These are phyloP conservation scores for Nerophis ophidion DNA, from an alignment of 2,113 vertebrate species.

Conservation along the genomic window DNA sequence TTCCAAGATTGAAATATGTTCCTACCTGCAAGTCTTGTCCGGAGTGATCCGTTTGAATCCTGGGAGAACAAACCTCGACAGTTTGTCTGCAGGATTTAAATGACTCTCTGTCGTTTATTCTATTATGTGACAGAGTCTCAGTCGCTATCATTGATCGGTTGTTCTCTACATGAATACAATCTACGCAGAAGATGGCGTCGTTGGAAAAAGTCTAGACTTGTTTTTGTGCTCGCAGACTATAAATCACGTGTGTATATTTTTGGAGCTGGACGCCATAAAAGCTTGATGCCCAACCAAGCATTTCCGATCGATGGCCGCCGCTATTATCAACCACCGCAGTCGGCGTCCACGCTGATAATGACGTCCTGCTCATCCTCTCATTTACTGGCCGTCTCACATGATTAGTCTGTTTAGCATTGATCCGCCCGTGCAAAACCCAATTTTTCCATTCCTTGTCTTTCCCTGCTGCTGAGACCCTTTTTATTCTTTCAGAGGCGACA, in stretches of 20 bases:
- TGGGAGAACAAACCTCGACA: no score
- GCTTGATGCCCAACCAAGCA: not conserved
- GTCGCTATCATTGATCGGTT: conserved; percentile 22
- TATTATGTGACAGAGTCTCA: not conserved
- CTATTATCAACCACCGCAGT: conserved; percentile 19
- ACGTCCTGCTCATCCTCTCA: no score
- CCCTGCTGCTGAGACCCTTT: no score
- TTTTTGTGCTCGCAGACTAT: conserved; percentile 10
- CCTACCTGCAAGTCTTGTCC: no score
- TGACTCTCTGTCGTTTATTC: not conserved
- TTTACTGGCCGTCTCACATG: no score
- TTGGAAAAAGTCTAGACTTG: not conserved
- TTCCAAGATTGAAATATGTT: no score
- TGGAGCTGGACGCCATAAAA: conserved; percentile 14
- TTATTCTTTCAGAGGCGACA: no score
- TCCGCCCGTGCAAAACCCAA: not conserved
- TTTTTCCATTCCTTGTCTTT: no score
- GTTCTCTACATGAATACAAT: conserved; percentile 9
- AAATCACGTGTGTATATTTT: not conserved
- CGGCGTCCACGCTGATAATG: not conserved
- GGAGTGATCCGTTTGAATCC: no score
- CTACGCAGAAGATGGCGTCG: not conserved
- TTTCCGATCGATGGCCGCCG: conserved; percentile 28
- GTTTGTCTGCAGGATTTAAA: no score
- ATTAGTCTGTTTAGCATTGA: not conserved